Evolutionary conservation across 2,113 vertebrate genomes (phyloP).

Genomic region (Calidris pugnax): DNA sequence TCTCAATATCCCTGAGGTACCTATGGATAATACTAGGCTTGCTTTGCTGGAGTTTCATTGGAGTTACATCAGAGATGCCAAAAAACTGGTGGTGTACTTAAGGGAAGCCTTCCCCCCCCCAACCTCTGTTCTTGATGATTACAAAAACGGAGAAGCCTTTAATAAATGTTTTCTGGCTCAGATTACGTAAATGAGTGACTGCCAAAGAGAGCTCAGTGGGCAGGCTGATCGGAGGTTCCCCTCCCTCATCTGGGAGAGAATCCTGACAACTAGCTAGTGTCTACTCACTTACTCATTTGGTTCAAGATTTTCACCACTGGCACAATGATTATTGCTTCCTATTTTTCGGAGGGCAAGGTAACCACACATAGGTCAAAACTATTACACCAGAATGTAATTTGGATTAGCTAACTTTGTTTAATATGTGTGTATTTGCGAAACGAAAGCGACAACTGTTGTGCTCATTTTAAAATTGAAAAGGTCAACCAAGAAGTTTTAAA

Average conservation of each 20-base stretch:
- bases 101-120: not conserved
- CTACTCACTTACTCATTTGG: not conserved
- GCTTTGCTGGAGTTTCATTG: slow-evolving; percentile 25
- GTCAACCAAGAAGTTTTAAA: not conserved
- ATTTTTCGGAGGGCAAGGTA: not conserved
- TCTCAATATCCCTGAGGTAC: slow-evolving; percentile 45
- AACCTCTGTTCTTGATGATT: not conserved
- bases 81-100: not conserved
- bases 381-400: not conserved
- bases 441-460: not conserved
- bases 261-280: not conserved
- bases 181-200: not conserved
- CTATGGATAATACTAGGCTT: slow-evolving; percentile 55
- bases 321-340: not conserved
- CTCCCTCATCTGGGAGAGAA: not conserved
- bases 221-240: not conserved
- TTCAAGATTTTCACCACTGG: not conserved
- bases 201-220: not conserved
- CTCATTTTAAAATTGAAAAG: not conserved
- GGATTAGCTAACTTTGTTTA: not conserved
- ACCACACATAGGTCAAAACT: not conserved
- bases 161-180: not conserved
- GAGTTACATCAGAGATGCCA: slow-evolving; percentile 42
- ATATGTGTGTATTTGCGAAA: not conserved
- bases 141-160: not conserved